These are phyloP conservation scores for Arrhamphus sclerolepis DNA, from an alignment of 2,797 vertebrate genomes.

Conservation along the genomic window DNA sequence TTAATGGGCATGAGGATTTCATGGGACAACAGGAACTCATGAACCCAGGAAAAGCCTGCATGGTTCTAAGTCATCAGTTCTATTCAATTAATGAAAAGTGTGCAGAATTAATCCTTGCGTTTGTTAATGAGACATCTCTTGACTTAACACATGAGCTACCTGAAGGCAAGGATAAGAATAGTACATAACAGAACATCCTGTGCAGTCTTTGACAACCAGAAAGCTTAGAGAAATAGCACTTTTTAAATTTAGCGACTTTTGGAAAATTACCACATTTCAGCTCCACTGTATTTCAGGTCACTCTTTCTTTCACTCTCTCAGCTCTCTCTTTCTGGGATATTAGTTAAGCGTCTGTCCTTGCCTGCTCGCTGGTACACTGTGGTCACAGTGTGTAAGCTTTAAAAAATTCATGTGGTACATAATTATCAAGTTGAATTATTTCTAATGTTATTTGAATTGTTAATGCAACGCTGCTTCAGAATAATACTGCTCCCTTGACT, in stretches of 20 bases:
- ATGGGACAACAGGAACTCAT: conserved; percentile 23
- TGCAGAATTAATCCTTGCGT: conserved; percentile 67
- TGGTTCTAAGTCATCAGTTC: conserved; percentile 39
- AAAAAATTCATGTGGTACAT: conserved; percentile 32
- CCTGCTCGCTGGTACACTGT: conserved; percentile 34
- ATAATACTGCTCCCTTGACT: conserved; percentile 47
- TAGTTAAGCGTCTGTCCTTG: conserved; percentile 34
- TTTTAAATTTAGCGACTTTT: conserved; percentile 72
- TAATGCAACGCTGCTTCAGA: conserved; percentile 37
- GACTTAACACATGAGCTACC: conserved; percentile 77
- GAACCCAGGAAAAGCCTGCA: conserved; percentile 35
- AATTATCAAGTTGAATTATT: conserved; percentile 47
- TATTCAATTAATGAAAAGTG: conserved; percentile 66
- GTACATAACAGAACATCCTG: conserved; percentile 68
- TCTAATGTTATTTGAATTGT: conserved; percentile 56
- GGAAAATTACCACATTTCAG: conserved; percentile 66
- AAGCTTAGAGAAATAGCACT: conserved; percentile 70
- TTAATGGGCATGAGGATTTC: conserved; percentile 42
- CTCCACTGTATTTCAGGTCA: conserved; percentile 59
- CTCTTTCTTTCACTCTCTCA: conserved; percentile 27
- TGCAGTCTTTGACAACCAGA: conserved; percentile 61
- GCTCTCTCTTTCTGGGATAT: conserved; percentile 49
- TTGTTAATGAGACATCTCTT: conserved; percentile 78
- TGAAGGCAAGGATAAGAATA: conserved; percentile 79
- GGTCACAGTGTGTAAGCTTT: conserved; percentile 32